These are phyloP conservation scores for Euplexia lucipara DNA, from an alignment of 2,888 invertebrate species.

Conservation along the genomic window DNA sequence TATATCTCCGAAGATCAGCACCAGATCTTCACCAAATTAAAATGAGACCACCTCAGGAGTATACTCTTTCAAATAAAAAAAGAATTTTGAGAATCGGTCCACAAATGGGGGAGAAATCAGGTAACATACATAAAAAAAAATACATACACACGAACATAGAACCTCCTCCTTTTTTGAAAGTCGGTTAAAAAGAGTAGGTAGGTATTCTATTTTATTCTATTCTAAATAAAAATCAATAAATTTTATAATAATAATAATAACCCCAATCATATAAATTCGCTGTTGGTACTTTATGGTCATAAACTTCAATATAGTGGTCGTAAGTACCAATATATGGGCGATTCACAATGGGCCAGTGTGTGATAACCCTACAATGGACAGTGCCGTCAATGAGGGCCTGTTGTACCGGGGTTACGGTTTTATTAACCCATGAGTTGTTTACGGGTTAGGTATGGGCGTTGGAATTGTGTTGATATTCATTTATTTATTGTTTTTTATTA, in stretches of 20 bases:
- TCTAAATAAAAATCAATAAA: conserved; percentile 33
- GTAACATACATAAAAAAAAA: too few relatives aligned
- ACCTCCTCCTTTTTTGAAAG: too few relatives aligned
- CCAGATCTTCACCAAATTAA: too few relatives aligned
- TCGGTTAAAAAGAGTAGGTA: too few relatives aligned
- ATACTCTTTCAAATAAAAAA: too few relatives aligned
- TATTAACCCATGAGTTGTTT: conserved; percentile 70
- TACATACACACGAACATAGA: too few relatives aligned
- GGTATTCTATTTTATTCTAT: too few relatives aligned
- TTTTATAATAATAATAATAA: conserved; percentile 24
- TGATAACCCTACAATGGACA: conserved; percentile 60
- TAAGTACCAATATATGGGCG: conserved; percentile 33
- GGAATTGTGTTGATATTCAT: conserved; percentile 59
- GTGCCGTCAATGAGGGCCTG: conserved; percentile 61
- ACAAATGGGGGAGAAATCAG: too few relatives aligned
- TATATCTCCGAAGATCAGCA: too few relatives aligned
- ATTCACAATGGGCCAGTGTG: conserved; percentile 49
- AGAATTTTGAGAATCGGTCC: too few relatives aligned
- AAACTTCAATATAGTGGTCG: conserved; percentile 30
- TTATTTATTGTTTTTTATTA: too few relatives aligned
- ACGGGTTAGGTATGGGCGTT: conserved; percentile 57
- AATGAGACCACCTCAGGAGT: too few relatives aligned
- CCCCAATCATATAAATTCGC: conserved; percentile 26
- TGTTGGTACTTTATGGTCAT: conserved; percentile 34
- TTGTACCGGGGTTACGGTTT: conserved; percentile 70